A percentile compares a stretch with the other conserved stretches of the same genome.
Conservation (phyloP, 2,797 vertebrate genomes). For the Lateolabrax maculatus region DNA sequence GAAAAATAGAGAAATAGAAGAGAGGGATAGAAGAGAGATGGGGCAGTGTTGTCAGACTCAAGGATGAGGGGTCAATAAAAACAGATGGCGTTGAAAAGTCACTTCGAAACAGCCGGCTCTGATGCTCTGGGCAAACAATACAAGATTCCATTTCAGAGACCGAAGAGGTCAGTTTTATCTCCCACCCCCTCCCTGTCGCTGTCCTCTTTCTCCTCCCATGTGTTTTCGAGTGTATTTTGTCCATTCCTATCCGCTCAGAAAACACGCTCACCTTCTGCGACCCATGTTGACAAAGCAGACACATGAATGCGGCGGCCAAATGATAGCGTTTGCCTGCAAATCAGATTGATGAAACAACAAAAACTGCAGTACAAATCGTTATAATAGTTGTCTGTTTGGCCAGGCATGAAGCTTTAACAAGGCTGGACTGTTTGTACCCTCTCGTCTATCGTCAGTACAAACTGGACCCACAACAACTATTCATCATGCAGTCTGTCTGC, state of each 20-base stretch:
- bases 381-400: slow-evolving; percentile 60
- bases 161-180: slow-evolving; percentile 46
- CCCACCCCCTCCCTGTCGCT: not conserved
- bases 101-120: slow-evolving; percentile 26
- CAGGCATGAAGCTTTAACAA: slow-evolving; percentile 57
- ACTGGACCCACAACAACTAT: not conserved
- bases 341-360: slow-evolving; percentile 39
- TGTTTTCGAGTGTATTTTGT: not conserved
- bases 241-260: slow-evolving; percentile 7
- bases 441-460: not conserved
- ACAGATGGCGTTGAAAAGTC: slow-evolving; percentile 51
- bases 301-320: slow-evolving; percentile 15
- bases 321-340: slow-evolving; percentile 39
- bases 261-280: slow-evolving; percentile 13
- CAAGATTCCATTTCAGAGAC: slow-evolving; percentile 56
- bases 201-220: not conserved
- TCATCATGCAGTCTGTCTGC: slow-evolving; percentile 25
- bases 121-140: slow-evolving; percentile 42
- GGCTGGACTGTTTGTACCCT: slow-evolving; percentile 5
- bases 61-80: slow-evolving; percentile 71
- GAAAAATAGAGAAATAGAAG: slow-evolving; percentile 39
- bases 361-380: slow-evolving; percentile 16
- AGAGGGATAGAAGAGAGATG: slow-evolving; percentile 10
- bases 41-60: slow-evolving; percentile 35
- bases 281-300: slow-evolving; percentile 33